Conservation (phyloP, 1,140 invertebrate species). For the Oreohelix idahoensis region DNA sequence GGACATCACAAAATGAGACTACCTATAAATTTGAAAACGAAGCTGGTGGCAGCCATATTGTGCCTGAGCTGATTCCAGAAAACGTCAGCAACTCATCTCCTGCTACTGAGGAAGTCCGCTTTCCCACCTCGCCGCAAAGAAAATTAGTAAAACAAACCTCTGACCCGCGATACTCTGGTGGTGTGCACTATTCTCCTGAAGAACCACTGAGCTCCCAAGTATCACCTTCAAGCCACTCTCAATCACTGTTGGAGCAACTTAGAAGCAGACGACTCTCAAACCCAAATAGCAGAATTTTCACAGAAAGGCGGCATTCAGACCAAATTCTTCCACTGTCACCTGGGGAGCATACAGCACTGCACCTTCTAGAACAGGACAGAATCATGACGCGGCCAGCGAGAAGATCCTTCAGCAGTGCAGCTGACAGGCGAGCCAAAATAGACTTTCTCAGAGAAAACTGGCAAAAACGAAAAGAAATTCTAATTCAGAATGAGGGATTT, state of each 20-base stretch:
- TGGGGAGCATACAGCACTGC: not conserved
- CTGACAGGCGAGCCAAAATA: slow-evolving; percentile 39
- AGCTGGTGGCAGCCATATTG: not conserved
- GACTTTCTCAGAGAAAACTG: slow-evolving; percentile 49
- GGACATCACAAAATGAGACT: not conserved
- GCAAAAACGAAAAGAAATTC: slow-evolving; percentile 48
- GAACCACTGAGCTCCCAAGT: not conserved
- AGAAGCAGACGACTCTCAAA: slow-evolving; percentile 3
- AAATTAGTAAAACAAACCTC: not conserved
- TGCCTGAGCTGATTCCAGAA: not conserved
- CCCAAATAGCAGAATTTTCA: not conserved
- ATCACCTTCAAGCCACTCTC: not conserved
- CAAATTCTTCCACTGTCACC: not conserved
- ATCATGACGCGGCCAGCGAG: slow-evolving; percentile 18
- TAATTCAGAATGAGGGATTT: slow-evolving; percentile 47
- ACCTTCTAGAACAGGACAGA: not conserved
- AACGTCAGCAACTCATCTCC: not conserved
- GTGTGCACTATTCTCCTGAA: not conserved
- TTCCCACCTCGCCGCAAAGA: not conserved
- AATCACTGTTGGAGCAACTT: not conserved
- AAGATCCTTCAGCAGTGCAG: slow-evolving; percentile 37
- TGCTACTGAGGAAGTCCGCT: not conserved
- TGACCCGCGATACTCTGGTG: not conserved
- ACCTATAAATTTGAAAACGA: not conserved
- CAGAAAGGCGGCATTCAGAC: not conserved